A percentile compares a stretch with the other conserved stretches of the same genome.
These are phyloP conservation scores for Pachymerium ferrugineum DNA, from an alignment of 2,888 invertebrate genomes.

Conservation along the genomic window DNA sequence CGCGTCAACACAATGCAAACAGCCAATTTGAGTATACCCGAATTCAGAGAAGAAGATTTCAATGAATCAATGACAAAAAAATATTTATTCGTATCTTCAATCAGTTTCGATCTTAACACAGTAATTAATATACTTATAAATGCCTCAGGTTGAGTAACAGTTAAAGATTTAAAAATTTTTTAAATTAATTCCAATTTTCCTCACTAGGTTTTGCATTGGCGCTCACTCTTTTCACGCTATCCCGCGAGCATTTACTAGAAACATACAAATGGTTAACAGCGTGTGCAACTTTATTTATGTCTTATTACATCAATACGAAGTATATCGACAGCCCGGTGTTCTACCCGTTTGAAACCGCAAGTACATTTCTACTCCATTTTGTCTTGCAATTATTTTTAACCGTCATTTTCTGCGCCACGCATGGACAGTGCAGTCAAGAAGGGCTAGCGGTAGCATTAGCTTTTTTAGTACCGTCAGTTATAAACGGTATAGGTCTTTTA, in stretches of 20 bases:
- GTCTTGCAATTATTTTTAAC: constrained; percentile 29
- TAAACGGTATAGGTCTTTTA: constrained; percentile 36
- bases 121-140: background rate
- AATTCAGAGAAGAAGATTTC: background rate
- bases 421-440: background rate
- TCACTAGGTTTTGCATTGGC: constrained; percentile 43
- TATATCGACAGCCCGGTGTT: constrained; percentile 12
- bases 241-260: constrained; percentile 76
- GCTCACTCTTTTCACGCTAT: constrained; percentile 44
- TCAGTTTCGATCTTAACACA: background rate
- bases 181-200: background rate
- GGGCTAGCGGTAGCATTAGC: constrained; percentile 35
- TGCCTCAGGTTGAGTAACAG: background rate
- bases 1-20: too few species aligned
- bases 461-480: constrained; percentile 39
- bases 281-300: constrained; percentile 71
- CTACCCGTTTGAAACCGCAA: constrained; percentile 36
- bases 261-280: constrained; percentile 84
- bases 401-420: constrained; percentile 21
- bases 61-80: background rate
- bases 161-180: background rate
- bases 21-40: too few species aligned
- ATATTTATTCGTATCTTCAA: background rate
- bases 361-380: constrained; percentile 44
- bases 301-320: constrained; percentile 50